Evolutionary conservation across 2,888 invertebrate genomes (phyloP).

Genomic region (Sesia bembeciformis): DNA sequence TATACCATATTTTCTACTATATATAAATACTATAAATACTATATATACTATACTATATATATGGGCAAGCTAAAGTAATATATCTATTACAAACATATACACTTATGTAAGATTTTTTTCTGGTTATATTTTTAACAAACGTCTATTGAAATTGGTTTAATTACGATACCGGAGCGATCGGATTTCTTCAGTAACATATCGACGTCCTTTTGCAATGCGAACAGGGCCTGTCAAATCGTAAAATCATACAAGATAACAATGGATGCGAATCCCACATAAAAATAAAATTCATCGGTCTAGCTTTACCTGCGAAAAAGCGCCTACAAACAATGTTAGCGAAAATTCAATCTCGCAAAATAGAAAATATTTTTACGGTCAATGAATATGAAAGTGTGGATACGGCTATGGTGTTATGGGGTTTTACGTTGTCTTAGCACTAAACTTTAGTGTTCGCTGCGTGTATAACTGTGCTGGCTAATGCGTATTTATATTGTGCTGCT

Average conservation of each 20-base stretch:
- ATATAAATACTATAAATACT: too few relatives aligned
- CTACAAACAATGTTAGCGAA: constrained; percentile 61
- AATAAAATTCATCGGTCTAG: constrained; percentile 38
- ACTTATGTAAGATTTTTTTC: too few relatives aligned
- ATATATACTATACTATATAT: too few relatives aligned
- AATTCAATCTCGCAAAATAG: constrained; percentile 69
- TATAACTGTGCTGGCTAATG: constrained; percentile 9
- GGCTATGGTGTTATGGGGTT: constrained; percentile 19
- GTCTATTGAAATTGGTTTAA: too few relatives aligned
- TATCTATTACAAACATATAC: too few relatives aligned
- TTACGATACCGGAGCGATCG: neutral
- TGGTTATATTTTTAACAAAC: too few relatives aligned
- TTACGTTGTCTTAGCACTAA: constrained; percentile 39
- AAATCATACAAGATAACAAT: constrained; percentile 18
- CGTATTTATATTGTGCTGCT: neutral
- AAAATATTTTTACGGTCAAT: constrained; percentile 69
- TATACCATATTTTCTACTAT: too few relatives aligned
- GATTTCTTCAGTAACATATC: neutral
- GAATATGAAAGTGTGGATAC: constrained; percentile 61
- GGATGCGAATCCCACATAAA: constrained; percentile 15
- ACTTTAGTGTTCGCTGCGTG: constrained; percentile 17
- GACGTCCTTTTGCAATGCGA: neutral
- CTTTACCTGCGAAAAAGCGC: constrained; percentile 43
- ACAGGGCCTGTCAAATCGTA: constrained; percentile 16
- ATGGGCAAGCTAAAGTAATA: too few relatives aligned